phyloP scores from a whole-genome alignment of 2,888 invertebrate species.

The Malthinus flaveolus region DNA sequence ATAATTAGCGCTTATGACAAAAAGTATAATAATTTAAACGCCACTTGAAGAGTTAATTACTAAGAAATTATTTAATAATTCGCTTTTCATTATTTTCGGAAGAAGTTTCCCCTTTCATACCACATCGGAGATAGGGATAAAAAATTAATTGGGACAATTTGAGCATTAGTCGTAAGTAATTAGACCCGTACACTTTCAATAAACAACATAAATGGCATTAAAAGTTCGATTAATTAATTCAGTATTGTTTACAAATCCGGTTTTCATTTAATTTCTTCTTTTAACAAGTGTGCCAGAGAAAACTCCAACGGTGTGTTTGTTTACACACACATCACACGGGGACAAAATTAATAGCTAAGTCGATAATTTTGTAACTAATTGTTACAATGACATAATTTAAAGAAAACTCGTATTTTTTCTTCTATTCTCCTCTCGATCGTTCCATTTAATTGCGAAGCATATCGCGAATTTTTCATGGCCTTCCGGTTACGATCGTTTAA shows the following conservation, averaged over 20 bases:
- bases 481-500: background rate
- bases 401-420: no score
- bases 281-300: conserved; percentile 5
- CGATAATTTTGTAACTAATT: background rate
- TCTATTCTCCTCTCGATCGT: background rate
- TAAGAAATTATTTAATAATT: no score
- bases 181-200: no score
- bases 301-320: conserved; percentile 1
- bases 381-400: background rate
- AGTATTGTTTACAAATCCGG: conserved; percentile 4
- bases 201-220: no score
- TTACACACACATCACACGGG: conserved; percentile 1
- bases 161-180: no score
- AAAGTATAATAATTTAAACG: no score
- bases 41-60: no score
- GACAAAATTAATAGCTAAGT: background rate
- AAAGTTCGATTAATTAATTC: background rate
- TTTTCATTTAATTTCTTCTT: background rate
- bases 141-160: no score
- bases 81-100: no score
- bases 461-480: background rate
- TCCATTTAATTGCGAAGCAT: background rate
- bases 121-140: no score
- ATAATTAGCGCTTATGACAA: no score
- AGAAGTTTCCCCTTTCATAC: no score